Evolutionary conservation across 2,888 invertebrate genomes (phyloP).

Genomic region (Tetrapedia diversipes): DNA sequence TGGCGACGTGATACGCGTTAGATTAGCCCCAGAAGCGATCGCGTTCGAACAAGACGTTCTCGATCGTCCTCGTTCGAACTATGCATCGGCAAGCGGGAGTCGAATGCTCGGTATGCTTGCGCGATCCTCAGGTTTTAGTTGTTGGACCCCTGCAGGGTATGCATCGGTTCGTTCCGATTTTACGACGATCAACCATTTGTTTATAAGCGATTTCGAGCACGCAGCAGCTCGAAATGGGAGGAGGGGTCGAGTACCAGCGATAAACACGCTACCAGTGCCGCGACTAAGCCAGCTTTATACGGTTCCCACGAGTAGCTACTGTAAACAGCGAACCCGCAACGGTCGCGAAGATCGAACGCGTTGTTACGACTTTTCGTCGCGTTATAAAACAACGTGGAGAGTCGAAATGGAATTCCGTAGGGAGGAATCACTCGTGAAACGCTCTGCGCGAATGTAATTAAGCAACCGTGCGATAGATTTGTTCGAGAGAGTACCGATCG

Average conservation of each 20-base stretch:
- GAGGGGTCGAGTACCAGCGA: not conserved
- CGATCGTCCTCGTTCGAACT: no score
- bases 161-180: slow-evolving; percentile 44
- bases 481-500: no score
- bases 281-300: no score
- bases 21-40: not conserved
- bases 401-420: no score
- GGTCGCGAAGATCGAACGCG: no score
- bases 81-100: not conserved
- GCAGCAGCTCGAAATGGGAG: not conserved
- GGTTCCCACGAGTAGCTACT: no score
- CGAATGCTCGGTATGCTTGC: slow-evolving; percentile 7
- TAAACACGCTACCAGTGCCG: not conserved
- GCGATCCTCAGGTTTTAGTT: slow-evolving; percentile 31
- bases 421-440: no score
- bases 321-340: no score
- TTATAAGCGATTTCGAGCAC: slow-evolving; percentile 38
- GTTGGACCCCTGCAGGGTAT: slow-evolving; percentile 40
- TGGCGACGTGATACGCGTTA: not conserved
- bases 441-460: no score
- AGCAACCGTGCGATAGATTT: no score
- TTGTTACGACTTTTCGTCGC: no score
- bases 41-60: not conserved
- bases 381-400: no score
- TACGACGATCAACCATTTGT: slow-evolving; percentile 65